phyloP scores from a whole-genome alignment of 2,888 invertebrate genomes.

The Thymelicus sylvestris region DNA sequence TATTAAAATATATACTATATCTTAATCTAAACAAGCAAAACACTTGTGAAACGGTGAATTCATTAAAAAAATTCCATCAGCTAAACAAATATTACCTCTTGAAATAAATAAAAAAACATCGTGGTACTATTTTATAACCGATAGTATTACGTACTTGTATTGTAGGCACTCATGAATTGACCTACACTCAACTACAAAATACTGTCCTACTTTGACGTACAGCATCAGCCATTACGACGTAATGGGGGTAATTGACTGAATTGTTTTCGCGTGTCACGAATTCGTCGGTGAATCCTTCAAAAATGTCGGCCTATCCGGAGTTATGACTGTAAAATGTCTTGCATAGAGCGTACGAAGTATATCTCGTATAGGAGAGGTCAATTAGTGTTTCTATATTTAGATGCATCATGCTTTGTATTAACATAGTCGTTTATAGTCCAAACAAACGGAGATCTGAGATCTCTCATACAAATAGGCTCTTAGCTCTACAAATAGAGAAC shows the following conservation, averaged over 20 bases:
- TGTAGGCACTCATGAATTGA: neutral
- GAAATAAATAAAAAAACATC: neutral
- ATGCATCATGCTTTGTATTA: neutral
- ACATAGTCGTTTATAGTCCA: constrained; percentile 11
- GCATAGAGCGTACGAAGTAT: neutral
- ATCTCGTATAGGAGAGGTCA: constrained; percentile 1
- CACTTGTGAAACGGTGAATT: neutral
- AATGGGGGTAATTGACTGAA: constrained; percentile 31
- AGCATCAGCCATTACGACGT: constrained; percentile 29
- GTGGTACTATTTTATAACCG: neutral
- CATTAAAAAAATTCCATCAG: neutral
- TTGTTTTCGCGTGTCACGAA: constrained; percentile 20
- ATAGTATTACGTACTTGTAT: too few species aligned
- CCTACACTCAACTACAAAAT: constrained; percentile 54
- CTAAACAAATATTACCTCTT: too few species aligned
- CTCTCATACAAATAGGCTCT: constrained; percentile 10
- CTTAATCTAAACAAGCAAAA: neutral
- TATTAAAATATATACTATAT: too few species aligned
- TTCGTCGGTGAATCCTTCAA: constrained; percentile 17
- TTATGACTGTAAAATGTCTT: neutral
- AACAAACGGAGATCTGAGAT: constrained; percentile 17
- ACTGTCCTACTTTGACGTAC: constrained; percentile 95
- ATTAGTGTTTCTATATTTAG: constrained; percentile 11
- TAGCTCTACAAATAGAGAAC: constrained; percentile 16
- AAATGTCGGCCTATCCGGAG: neutral